A percentile compares a stretch with the other conserved stretches of the same genome.
Conservation (phyloP, 2,888 invertebrate genomes). For the Heterodera filipjevi region DNA sequence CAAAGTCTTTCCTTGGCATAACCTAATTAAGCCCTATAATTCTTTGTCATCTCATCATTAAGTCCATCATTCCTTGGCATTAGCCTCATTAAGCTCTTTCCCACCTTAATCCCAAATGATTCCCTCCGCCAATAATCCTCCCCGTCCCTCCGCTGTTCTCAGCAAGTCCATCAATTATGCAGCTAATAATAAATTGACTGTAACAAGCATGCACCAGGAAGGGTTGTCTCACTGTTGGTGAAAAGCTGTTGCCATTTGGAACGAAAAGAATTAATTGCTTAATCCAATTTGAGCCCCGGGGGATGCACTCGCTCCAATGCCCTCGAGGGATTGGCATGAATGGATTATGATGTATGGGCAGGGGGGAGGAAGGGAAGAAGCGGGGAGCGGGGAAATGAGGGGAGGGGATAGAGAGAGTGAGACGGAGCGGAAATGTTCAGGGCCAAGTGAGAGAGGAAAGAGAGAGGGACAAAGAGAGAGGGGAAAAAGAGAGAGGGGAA, state of each 20-base stretch:
- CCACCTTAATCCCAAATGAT: neutral
- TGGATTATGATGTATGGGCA: neutral
- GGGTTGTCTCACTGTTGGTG: neutral
- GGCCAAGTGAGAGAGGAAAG: no score
- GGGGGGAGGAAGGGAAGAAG: neutral
- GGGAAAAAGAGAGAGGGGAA: no score
- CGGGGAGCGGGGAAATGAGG: no score
- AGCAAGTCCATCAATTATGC: constrained; percentile 7
- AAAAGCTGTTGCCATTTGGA: constrained; percentile 9
- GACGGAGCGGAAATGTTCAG: no score
- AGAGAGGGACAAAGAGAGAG: no score
- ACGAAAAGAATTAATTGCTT: constrained; percentile 3
- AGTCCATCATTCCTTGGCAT: neutral
- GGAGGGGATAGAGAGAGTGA: no score
- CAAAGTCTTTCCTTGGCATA: neutral
- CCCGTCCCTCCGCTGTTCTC: neutral
- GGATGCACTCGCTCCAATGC: neutral
- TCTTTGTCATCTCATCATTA: no score
- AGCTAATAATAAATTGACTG: constrained; percentile 10
- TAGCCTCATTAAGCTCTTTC: neutral
- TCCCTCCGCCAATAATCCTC: neutral
- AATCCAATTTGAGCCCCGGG: neutral
- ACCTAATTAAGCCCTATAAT: no score
- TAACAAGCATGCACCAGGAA: neutral
- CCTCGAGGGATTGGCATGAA: neutral